Conservation (phyloP, 1,140 invertebrate species). For the Aphis gossypii region DNA sequence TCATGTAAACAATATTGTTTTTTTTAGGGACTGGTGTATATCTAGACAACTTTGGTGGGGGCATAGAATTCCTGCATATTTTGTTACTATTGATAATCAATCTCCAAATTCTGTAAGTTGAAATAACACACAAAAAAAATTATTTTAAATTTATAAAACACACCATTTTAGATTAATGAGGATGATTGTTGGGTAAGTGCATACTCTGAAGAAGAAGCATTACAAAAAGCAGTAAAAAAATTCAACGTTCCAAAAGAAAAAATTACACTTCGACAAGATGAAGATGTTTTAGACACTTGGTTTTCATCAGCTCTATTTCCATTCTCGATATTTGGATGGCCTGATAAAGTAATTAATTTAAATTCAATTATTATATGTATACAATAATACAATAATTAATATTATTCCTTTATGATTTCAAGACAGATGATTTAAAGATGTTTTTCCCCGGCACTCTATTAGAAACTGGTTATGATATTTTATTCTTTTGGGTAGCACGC, state of each 20-base stretch:
- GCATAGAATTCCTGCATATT: slow-evolving; percentile 96
- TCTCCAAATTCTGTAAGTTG: slow-evolving; percentile 48
- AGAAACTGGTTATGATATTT: slow-evolving; percentile 97
- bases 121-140: background rate
- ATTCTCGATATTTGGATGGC: slow-evolving; percentile 98
- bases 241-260: slow-evolving; percentile 76
- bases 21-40: slow-evolving; percentile 83
- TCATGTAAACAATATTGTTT: background rate
- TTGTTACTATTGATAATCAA: slow-evolving; percentile 72
- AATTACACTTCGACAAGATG: slow-evolving; percentile 82
- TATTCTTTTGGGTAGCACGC: slow-evolving; percentile 99
- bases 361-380: background rate
- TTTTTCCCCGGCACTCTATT: slow-evolving; percentile 94
- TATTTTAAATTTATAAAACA: slow-evolving; percentile 42
- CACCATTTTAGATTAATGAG: slow-evolving; percentile 67
- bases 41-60: slow-evolving; percentile 99
- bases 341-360: slow-evolving; percentile 72
- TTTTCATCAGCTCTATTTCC: slow-evolving; percentile 98
- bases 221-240: slow-evolving; percentile 80
- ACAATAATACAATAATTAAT: background rate
- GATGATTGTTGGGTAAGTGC: slow-evolving; percentile 91
- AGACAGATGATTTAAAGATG: slow-evolving; percentile 72
- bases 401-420: slow-evolving; percentile 60
- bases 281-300: slow-evolving; percentile 99
- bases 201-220: slow-evolving; percentile 83